These are phyloP conservation scores for Crocidura indochinensis DNA, from an alignment of 2,797 vertebrate genomes.

Conservation along the genomic window DNA sequence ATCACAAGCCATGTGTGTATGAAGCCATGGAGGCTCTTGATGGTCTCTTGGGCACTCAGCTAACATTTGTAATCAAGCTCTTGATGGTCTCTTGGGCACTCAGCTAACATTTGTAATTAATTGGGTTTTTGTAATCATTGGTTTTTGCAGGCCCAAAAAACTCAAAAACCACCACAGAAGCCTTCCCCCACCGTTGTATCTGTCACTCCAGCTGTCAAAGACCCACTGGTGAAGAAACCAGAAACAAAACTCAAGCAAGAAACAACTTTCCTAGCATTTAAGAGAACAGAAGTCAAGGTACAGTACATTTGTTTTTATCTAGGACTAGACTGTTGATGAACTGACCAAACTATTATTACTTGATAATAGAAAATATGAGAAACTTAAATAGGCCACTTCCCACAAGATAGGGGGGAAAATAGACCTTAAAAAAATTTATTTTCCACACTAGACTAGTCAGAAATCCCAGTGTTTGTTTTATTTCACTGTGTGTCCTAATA, in stretches of 20 bases:
- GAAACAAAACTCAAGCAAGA: constrained; percentile 97
- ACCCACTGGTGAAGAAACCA: constrained; percentile 96
- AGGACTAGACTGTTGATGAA: background rate
- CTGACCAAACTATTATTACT: background rate
- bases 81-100: background rate
- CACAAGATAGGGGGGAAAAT: no score
- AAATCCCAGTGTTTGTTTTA: constrained; percentile 36
- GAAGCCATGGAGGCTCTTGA: no score
- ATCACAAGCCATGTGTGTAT: no score
- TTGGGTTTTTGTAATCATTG: background rate
- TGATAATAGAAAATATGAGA: constrained; percentile 10
- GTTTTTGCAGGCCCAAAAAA: constrained; percentile 95
- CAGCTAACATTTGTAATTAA: constrained; percentile 53
- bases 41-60: background rate
- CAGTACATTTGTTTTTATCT: constrained; percentile 46
- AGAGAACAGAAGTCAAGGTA: constrained; percentile 99
- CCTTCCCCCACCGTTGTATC: constrained; percentile 94
- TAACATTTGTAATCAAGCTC: constrained; percentile 53
- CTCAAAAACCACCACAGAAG: constrained; percentile 97
- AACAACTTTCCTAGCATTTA: constrained; percentile 97
- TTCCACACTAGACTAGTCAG: constrained; percentile 43
- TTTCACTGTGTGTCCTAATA: constrained; percentile 9
- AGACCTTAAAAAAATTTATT: constrained; percentile 18
- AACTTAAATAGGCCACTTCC: background rate
- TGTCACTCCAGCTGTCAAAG: constrained; percentile 95